Evolutionary conservation across 2,113 vertebrate genomes (phyloP).

Genomic region (Octodon degus): DNA sequence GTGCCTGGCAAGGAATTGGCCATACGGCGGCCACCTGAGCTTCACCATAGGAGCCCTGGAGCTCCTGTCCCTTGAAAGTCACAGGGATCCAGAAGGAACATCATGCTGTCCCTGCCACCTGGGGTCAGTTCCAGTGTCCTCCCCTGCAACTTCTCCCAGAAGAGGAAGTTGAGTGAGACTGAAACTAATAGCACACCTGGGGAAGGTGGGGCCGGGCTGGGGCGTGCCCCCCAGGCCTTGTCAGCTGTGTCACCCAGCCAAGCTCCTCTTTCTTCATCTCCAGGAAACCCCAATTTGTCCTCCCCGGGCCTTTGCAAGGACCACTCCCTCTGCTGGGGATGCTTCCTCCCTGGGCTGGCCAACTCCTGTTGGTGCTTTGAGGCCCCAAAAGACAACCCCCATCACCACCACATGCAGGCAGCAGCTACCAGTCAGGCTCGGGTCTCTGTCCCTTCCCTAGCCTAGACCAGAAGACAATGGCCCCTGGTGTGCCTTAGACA

Average conservation of each 20-base stretch:
- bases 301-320: neutral
- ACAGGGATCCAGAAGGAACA: neutral
- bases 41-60: neutral
- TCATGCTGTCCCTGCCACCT: neutral
- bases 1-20: neutral
- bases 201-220: rapidly evolving
- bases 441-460: neutral
- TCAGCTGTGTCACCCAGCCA: rapidly evolving
- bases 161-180: constrained; percentile 40
- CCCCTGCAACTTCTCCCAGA: neutral
- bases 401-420: neutral
- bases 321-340: neutral
- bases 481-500: rapidly evolving
- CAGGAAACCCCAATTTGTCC: neutral
- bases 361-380: neutral
- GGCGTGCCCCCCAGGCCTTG: rapidly evolving
- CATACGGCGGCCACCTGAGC: rapidly evolving
- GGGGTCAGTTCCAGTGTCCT: neutral
- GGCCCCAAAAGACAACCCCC: neutral
- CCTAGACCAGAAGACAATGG: neutral
- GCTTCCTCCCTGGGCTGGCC: neutral
- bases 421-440: neutral
- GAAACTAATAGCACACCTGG: neutral
- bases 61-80: neutral
- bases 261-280: neutral